phyloP scores from a whole-genome alignment of 2,113 vertebrate species.

The Stigmatopora argus region DNA sequence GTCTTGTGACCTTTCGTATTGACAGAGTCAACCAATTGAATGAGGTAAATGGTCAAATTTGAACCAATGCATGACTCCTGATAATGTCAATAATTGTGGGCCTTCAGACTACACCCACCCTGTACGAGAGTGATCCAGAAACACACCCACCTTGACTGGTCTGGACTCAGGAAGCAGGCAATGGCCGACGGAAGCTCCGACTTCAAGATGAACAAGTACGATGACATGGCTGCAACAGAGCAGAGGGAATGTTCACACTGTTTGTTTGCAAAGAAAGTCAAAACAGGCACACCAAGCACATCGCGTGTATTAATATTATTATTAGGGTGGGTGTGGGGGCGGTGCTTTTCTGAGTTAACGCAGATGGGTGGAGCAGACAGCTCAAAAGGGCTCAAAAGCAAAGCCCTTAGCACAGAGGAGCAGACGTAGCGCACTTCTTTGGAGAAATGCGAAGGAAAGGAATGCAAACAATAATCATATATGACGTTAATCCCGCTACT shows the following conservation, averaged over 20 bases:
- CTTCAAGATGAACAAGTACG: conserved; percentile 92
- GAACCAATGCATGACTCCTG: too few relatives aligned
- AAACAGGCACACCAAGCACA: conserved; percentile 4
- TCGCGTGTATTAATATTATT: neutral
- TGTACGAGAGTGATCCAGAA: neutral
- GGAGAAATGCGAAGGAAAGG: conserved; percentile 35
- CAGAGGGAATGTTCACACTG: conserved; percentile 14
- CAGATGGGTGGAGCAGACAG: conserved; percentile 52
- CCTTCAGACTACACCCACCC: neutral
- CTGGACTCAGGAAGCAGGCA: conserved; percentile 71
- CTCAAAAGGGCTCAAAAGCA: conserved; percentile 50
- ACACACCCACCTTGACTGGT: conserved; percentile 74
- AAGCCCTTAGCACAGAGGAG: conserved; percentile 41
- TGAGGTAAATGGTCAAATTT: too few relatives aligned
- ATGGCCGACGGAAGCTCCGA: conserved; percentile 87
- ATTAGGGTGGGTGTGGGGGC: conserved; percentile 10
- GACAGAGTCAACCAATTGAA: too few relatives aligned
- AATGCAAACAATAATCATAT: conserved; percentile 68
- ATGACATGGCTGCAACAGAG: conserved; percentile 84
- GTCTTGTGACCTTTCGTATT: too few relatives aligned
- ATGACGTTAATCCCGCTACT: conserved; percentile 67
- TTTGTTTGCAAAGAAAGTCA: neutral
- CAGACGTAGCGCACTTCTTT: conserved; percentile 52
- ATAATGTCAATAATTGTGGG: neutral
- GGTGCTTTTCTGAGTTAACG: conserved; percentile 43